Percentiles rank a stretch among this genome's conserved stretches.
Conservation (phyloP, 2,888 invertebrate genomes). For the Eumacrocentrus americanus region DNA sequence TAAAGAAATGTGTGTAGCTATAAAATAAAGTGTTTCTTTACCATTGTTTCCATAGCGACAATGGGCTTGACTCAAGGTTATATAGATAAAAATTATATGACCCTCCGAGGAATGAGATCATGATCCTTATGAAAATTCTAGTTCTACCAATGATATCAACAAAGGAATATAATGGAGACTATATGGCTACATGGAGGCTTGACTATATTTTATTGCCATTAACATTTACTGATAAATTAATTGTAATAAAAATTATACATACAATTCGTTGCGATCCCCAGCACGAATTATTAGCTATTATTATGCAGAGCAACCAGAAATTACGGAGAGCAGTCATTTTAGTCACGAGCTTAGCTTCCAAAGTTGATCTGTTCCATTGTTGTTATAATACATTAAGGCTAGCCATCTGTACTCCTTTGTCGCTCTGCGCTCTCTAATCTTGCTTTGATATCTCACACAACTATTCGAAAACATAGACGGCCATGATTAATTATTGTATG, state of each 20-base stretch:
- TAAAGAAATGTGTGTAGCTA: no score
- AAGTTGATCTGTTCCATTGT: neutral
- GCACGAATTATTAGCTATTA: constrained; percentile 25
- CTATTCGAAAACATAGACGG: neutral
- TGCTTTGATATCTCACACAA: constrained; percentile 3
- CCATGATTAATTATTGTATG: neutral
- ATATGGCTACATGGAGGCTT: neutral
- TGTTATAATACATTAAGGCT: neutral
- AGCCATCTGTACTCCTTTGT: constrained; percentile 8
- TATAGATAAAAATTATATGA: neutral
- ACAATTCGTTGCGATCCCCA: constrained; percentile 33
- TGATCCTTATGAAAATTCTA: neutral
- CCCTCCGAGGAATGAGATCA: neutral
- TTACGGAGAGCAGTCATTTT: neutral
- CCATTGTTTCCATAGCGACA: neutral
- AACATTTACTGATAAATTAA: neutral
- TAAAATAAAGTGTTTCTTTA: no score
- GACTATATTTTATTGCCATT: neutral
- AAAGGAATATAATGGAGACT: neutral
- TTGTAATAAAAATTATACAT: constrained; percentile 12
- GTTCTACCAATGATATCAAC: neutral
- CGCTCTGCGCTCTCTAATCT: constrained; percentile 3
- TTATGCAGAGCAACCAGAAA: constrained; percentile 24
- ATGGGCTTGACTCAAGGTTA: neutral
- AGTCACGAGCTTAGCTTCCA: neutral